Evolutionary conservation across 1,140 invertebrate genomes (phyloP).

Genomic region (Heliconius himera): DNA sequence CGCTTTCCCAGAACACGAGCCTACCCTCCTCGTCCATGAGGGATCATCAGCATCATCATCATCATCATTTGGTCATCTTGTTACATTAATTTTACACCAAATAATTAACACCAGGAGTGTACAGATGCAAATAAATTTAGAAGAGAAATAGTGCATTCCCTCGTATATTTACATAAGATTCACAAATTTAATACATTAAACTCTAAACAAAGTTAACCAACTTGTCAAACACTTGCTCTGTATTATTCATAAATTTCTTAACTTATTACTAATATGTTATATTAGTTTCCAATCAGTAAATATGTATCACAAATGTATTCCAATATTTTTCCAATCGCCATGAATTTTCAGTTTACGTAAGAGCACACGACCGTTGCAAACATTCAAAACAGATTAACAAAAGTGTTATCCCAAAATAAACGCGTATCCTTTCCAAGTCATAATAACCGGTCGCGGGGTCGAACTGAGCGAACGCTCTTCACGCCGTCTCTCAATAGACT

Average conservation of each 20-base stretch:
- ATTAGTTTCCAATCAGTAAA: neutral
- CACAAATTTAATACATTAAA: too few relatives aligned
- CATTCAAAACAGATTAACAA: conserved; percentile 63
- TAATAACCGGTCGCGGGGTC: conserved; percentile 50
- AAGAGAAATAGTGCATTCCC: too few relatives aligned
- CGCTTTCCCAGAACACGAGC: conserved; percentile 72
- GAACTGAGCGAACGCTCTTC: conserved; percentile 49
- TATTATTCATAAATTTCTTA: neutral
- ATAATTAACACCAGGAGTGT: neutral
- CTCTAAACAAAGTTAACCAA: too few relatives aligned
- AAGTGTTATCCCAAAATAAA: conserved; percentile 66
- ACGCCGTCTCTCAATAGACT: conserved; percentile 54
- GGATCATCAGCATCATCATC: conserved; percentile 41
- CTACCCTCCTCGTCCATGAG: conserved; percentile 72
- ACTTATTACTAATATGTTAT: too few relatives aligned
- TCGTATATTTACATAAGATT: too few relatives aligned
- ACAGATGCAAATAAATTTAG: too few relatives aligned
- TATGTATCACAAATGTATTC: neutral
- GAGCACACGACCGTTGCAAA: conserved; percentile 45
- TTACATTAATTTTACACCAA: neutral
- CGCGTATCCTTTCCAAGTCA: conserved; percentile 57
- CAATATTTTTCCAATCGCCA: neutral
- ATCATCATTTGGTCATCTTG: conserved; percentile 43
- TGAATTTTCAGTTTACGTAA: conserved; percentile 55
- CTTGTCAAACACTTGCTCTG: neutral